A percentile compares a stretch with the other conserved stretches of the same genome.
phyloP scores from a whole-genome alignment of 2,888 invertebrate species.

The Drosophila quinaria region DNA sequence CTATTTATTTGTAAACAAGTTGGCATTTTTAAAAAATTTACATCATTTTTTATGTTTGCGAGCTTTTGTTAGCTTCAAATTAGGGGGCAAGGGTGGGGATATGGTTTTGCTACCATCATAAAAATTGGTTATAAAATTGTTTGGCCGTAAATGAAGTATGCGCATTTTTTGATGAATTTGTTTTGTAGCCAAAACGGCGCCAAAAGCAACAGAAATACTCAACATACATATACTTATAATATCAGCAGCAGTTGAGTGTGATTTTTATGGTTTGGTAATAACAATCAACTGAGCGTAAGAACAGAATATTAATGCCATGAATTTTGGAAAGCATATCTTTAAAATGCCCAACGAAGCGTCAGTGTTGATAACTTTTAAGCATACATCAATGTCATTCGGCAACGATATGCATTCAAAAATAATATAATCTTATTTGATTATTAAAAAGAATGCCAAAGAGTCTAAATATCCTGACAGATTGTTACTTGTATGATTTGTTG shows the following conservation, averaged over 20 bases:
- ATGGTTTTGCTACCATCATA: constrained; percentile 46
- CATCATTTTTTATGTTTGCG: constrained; percentile 70
- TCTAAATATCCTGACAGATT: background rate
- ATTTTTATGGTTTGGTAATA: constrained; percentile 61
- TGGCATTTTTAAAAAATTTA: constrained; percentile 69
- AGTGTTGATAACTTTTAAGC: constrained; percentile 24
- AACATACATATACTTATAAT: constrained; percentile 15
- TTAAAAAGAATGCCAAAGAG: background rate
- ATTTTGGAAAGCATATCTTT: background rate
- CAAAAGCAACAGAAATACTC: constrained; percentile 30
- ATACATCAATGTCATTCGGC: constrained; percentile 15
- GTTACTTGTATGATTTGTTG: too few relatives aligned
- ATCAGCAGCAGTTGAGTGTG: constrained; percentile 52
- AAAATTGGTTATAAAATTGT: constrained; percentile 78
- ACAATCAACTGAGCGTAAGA: constrained; percentile 40
- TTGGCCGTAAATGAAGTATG: constrained; percentile 74
- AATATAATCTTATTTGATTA: constrained; percentile 9
- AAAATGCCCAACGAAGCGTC: constrained; percentile 38
- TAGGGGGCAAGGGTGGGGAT: background rate
- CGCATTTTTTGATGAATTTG: constrained; percentile 74
- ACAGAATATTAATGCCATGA: constrained; percentile 17
- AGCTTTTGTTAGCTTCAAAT: constrained; percentile 29
- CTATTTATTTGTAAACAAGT: constrained; percentile 80
- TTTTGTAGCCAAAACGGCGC: constrained; percentile 60
- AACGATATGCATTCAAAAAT: constrained; percentile 7